Conservation (phyloP, 2,888 invertebrate genomes). For the Acrobasis consociella region DNA sequence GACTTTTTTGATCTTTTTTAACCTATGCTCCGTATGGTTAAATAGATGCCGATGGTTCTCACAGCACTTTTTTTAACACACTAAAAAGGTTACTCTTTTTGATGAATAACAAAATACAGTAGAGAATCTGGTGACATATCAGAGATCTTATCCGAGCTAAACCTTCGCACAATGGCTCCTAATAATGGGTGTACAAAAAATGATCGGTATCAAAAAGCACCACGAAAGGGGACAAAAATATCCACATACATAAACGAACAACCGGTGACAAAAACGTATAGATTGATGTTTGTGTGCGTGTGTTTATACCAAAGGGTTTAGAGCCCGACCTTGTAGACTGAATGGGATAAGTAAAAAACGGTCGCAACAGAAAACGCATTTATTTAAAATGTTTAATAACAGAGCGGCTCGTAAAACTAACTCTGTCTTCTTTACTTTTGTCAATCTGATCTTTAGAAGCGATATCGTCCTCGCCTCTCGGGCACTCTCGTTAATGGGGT, state of each 20-base stretch:
- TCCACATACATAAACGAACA: slow-evolving; percentile 58
- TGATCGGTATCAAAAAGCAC: slow-evolving; percentile 78
- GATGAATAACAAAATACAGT: slow-evolving; percentile 64
- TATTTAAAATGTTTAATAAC: slow-evolving; percentile 80
- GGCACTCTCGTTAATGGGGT: slow-evolving; percentile 80
- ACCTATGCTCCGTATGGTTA: slow-evolving; percentile 19
- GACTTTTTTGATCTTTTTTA: slow-evolving; percentile 20
- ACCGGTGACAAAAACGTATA: slow-evolving; percentile 65
- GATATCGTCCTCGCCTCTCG: slow-evolving; percentile 72
- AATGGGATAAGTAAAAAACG: slow-evolving; percentile 69
- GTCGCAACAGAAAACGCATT: slow-evolving; percentile 60
- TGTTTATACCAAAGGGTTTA: slow-evolving; percentile 71
- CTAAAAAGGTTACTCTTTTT: slow-evolving; percentile 71
- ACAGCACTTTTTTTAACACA: slow-evolving; percentile 51
- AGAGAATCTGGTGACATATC: slow-evolving; percentile 75
- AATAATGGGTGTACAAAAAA: slow-evolving; percentile 78
- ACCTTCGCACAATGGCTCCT: slow-evolving; percentile 75
- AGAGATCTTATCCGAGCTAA: slow-evolving; percentile 78
- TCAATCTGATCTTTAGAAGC: slow-evolving; percentile 75
- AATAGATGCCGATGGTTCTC: slow-evolving; percentile 17
- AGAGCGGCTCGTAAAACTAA: slow-evolving; percentile 76
- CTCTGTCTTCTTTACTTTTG: slow-evolving; percentile 69
- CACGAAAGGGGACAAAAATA: slow-evolving; percentile 74
- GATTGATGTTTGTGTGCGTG: slow-evolving; percentile 56
- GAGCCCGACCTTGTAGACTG: slow-evolving; percentile 54